Conservation (phyloP, 2,113 vertebrate species). For the Ptychochromis oligacanthus region DNA sequence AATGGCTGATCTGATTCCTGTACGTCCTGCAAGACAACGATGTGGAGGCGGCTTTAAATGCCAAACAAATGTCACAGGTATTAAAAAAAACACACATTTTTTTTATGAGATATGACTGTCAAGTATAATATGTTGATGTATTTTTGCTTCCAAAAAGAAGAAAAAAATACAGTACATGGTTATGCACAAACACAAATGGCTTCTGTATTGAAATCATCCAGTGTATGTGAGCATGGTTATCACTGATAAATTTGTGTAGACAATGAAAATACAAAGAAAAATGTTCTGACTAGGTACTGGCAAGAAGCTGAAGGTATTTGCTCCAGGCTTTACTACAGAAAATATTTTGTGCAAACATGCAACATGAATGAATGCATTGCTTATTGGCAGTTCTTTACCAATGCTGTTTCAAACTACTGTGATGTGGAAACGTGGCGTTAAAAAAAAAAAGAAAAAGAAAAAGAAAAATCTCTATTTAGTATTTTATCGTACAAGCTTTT, state of each 20-base stretch:
- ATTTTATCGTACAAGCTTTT: not conserved
- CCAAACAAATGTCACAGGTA: slow-evolving; percentile 72
- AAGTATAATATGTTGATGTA: not conserved
- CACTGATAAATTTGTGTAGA: slow-evolving; percentile 1
- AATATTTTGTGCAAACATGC: not conserved
- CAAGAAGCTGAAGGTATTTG: not conserved
- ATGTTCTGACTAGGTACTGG: not conserved
- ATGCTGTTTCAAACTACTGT: not conserved
- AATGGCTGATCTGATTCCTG: slow-evolving; percentile 47
- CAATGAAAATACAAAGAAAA: not conserved
- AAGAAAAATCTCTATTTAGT: too few relatives aligned
- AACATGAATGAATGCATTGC: not conserved
- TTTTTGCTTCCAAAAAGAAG: not conserved
- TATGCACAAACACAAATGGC: not conserved
- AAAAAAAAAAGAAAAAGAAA: not conserved
- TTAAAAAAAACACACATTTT: slow-evolving; percentile 44
- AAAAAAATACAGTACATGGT: not conserved
- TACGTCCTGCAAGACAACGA: slow-evolving; percentile 7
- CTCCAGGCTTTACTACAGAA: not conserved
- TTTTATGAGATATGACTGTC: slow-evolving; percentile 24
- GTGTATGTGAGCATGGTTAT: not conserved
- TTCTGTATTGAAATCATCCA: not conserved
- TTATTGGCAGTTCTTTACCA: not conserved
- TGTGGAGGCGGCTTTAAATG: slow-evolving; percentile 63
- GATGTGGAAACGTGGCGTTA: not conserved